phyloP scores from a whole-genome alignment of 2,113 vertebrate genomes.

The Ochotona curzoniae region DNA sequence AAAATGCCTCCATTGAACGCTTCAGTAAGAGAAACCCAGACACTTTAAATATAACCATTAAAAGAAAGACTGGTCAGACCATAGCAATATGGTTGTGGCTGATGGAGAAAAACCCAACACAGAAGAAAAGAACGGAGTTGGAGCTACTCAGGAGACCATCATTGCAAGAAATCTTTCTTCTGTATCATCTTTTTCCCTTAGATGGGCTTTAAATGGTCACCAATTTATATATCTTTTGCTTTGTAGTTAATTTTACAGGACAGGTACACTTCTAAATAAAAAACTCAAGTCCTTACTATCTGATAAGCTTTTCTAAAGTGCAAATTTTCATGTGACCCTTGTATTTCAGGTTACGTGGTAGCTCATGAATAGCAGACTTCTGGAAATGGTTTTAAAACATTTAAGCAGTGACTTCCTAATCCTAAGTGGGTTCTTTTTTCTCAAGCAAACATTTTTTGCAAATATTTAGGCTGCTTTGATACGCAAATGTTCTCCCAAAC shows the following conservation, averaged over 20 bases:
- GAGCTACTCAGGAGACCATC: background rate
- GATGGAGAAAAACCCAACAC: background rate
- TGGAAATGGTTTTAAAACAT: constrained; percentile 66
- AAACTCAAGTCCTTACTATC: constrained; percentile 1
- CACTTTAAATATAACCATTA: constrained; percentile 31
- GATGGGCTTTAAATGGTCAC: background rate
- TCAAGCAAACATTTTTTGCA: constrained; percentile 78
- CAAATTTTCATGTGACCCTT: background rate
- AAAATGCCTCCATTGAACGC: constrained; percentile 4
- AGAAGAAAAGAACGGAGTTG: background rate
- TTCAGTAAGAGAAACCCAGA: constrained; percentile 21
- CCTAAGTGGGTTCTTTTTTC: constrained; percentile 62
- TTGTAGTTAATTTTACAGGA: background rate
- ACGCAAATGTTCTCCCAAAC: constrained; percentile 75
- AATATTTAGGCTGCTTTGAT: constrained; percentile 81
- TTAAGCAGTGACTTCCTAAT: constrained; percentile 71
- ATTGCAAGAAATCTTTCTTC: background rate
- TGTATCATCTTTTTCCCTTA: background rate
- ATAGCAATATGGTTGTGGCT: background rate
- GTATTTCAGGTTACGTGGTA: constrained; percentile 36
- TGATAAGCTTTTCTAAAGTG: background rate
- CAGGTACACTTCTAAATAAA: background rate
- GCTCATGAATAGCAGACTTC: constrained; percentile 49
- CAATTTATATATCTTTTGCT: background rate
- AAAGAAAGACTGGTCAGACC: background rate